Conservation (phyloP, 1,140 invertebrate species). For the Oedothorax gibbosus region DNA sequence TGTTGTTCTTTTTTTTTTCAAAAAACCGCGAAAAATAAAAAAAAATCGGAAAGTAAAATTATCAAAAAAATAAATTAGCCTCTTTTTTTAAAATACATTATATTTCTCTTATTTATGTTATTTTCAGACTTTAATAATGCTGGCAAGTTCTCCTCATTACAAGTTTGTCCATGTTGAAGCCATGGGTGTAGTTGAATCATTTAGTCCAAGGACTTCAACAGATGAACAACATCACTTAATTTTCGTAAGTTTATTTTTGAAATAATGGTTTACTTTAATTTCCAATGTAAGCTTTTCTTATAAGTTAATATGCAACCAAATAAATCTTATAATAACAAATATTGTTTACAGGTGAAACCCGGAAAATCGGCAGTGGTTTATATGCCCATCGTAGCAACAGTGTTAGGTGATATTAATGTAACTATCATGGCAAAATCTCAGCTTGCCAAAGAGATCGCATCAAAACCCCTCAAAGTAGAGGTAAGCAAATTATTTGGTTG, state of each 20-base stretch:
- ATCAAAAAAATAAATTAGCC: not conserved
- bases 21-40: not conserved
- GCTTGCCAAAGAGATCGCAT: conserved; percentile 83
- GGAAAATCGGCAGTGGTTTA: conserved; percentile 76
- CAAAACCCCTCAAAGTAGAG: conserved; percentile 80
- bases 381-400: conserved; percentile 88
- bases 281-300: too few relatives aligned
- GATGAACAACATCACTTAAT: conserved; percentile 95
- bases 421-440: conserved; percentile 86
- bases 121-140: conserved; percentile 75
- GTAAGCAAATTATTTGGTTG: conserved; percentile 67
- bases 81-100: not conserved
- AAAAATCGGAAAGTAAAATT: not conserved
- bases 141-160: conserved; percentile 84
- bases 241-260: conserved; percentile 80
- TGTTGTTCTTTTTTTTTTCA: not conserved
- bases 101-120: not conserved
- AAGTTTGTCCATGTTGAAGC: conserved; percentile 95
- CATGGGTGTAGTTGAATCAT: conserved; percentile 80
- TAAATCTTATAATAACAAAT: not conserved
- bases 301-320: too few relatives aligned
- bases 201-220: conserved; percentile 85
- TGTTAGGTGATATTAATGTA: conserved; percentile 83
- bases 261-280: not conserved
- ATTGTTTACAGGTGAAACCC: conserved; percentile 66